Percentiles rank a stretch among this genome's conserved stretches.
These are phyloP conservation scores for Cyprinella venusta DNA, from an alignment of 2,797 vertebrate species.

Conservation along the genomic window DNA sequence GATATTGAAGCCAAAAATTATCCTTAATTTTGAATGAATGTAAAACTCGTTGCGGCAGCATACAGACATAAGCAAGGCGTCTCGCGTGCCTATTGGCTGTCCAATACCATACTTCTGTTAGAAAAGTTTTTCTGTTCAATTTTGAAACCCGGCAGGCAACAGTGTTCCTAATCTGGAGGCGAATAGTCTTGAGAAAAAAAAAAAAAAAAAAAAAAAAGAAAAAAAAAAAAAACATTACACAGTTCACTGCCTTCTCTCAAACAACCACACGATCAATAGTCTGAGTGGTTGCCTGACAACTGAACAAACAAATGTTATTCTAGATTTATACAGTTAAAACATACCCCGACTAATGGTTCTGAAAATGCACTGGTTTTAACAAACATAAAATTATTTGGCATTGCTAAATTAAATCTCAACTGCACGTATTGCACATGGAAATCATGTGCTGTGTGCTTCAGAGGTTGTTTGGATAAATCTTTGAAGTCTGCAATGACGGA, in stretches of 20 bases:
- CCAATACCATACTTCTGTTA: neutral
- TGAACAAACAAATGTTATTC: conserved; percentile 43
- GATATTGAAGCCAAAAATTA: too few species aligned
- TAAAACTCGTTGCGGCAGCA: too few species aligned
- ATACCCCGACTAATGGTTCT: neutral
- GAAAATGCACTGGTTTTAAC: conserved; percentile 17
- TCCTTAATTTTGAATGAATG: too few species aligned
- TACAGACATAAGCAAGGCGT: too few species aligned
- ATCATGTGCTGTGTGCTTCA: conserved; percentile 73
- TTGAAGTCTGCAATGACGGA: conserved; percentile 70
- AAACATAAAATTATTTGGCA: conserved; percentile 14
- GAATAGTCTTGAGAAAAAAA: conserved; percentile 19
- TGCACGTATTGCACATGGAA: conserved; percentile 22
- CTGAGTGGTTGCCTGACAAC: conserved; percentile 46
- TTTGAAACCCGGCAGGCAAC: conserved; percentile 9
- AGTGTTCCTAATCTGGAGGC: conserved; percentile 8
- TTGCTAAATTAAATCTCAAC: conserved; percentile 26
- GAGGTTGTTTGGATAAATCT: conserved; percentile 75
- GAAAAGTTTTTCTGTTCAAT: conserved; percentile 2
- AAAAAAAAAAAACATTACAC: conserved; percentile 21
- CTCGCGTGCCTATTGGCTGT: too few species aligned
- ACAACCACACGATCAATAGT: conserved; percentile 45
- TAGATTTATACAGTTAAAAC: conserved; percentile 37
- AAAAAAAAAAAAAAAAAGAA: conserved; percentile 30
- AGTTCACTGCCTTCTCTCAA: conserved; percentile 37